Percentiles rank a stretch among this genome's conserved stretches.
Conservation (phyloP, 2,797 vertebrate species). For the Austrolebias charrua region DNA sequence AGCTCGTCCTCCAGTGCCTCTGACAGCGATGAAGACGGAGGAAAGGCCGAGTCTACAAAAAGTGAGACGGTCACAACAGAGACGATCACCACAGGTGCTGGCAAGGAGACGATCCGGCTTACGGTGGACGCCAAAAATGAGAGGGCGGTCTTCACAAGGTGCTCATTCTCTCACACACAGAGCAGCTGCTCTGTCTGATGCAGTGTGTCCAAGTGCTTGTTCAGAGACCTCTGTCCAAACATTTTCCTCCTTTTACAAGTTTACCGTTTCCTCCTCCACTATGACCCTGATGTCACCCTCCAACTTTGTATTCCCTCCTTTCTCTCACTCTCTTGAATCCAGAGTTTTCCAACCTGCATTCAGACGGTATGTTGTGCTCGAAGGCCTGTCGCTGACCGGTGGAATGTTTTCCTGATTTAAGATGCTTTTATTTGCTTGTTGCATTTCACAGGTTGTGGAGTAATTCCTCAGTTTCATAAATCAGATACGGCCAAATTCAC, state of each 20-base stretch:
- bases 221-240: conserved; percentile 21
- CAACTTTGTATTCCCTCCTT: conserved; percentile 58
- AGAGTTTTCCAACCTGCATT: conserved; percentile 81
- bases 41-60: conserved; percentile 67
- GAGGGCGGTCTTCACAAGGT: conserved; percentile 78
- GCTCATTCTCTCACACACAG: conserved; percentile 11
- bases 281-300: conserved; percentile 51
- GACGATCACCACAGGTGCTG: conserved; percentile 71
- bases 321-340: conserved; percentile 66
- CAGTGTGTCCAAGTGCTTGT: conserved; percentile 21
- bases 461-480: conserved; percentile 15
- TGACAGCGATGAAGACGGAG: conserved; percentile 84
- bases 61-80: conserved; percentile 70
- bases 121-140: conserved; percentile 77
- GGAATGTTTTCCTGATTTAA: conserved; percentile 55
- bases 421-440: conserved; percentile 59
- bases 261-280: conserved; percentile 46
- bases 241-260: conserved; percentile 16
- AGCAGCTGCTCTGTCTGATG: conserved; percentile 16
- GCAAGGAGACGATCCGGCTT: conserved; percentile 77
- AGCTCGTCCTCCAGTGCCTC: conserved; percentile 90
- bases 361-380: conserved; percentile 77
- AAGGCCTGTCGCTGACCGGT: conserved; percentile 53
- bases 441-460: conserved; percentile 48
- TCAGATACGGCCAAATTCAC: conserved; percentile 35